Evolutionary conservation across 2,797 vertebrate genomes (phyloP).

Genomic region (Leptatherina wallacei): DNA sequence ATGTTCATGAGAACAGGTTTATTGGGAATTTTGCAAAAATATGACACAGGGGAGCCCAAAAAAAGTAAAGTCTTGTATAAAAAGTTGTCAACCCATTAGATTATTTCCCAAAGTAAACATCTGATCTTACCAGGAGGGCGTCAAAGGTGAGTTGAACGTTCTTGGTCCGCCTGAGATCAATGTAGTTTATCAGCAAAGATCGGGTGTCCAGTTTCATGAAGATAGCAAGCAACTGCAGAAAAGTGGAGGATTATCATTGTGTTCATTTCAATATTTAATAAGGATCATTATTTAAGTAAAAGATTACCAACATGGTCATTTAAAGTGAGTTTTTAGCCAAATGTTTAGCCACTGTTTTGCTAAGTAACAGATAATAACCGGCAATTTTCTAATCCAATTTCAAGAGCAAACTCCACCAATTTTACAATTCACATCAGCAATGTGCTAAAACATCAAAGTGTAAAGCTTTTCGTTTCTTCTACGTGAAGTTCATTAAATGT

Average conservation of each 20-base stretch:
- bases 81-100: no score
- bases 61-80: no score
- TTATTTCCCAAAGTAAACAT: background rate
- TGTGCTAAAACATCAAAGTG: background rate
- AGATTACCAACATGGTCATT: background rate
- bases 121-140: slow-evolving; percentile 89
- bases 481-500: background rate
- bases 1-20: no score
- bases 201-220: slow-evolving; percentile 95
- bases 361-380: background rate
- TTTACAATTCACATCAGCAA: no score
- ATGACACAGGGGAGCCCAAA: no score
- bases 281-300: background rate
- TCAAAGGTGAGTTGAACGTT: slow-evolving; percentile 95
- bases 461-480: background rate
- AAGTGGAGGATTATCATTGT: background rate
- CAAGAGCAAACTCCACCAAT: background rate
- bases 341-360: background rate
- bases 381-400: background rate
- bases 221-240: slow-evolving; percentile 88
- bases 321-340: background rate
- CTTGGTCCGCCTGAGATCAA: slow-evolving; percentile 89
- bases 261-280: background rate
- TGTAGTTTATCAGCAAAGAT: slow-evolving; percentile 95
- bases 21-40: no score